Base-by-base conservation (phyloP, 2,888 invertebrate species). In the Lathronympha strigana region DNA sequence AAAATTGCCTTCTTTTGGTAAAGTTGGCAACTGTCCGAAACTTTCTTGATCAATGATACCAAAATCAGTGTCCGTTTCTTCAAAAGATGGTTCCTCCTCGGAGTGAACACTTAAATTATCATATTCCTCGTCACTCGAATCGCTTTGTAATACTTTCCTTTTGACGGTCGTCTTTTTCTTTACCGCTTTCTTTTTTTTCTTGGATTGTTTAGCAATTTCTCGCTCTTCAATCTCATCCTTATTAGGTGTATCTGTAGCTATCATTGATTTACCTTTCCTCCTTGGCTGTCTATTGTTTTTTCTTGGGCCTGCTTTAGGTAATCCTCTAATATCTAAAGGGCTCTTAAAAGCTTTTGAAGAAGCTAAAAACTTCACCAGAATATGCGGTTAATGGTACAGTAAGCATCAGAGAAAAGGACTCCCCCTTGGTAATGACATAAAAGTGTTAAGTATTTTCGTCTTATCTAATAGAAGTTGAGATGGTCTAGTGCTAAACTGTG, bases 191-290 rank as follows among this genome's bases (percentile, higher is more conserved):
- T 68, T 71, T 43, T 54, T 69, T 71, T 64, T 66, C 69, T 6
- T 9, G 5, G 33, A 33, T 11, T 33, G 33, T 33, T 9, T 33
- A 33, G 33, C n/a, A n/a, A n/a, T n/a, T n/a, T n/a, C n/a, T n/a
- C n/a, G n/a, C n/a, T n/a, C 33, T 33, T 33, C 33, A 6, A 4
- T 33, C 9, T 33, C 33, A 33, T 69, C 25, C 72, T 76, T 77
- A 67, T 76, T 74, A 33, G 76, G 74, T 38, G 73, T 77, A 67
- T 74, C 75, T 49, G 76, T 78, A 45, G 71, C 72, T 55, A 77
- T 76, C 70, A 75, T 75, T 62, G 69, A 69, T 64, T 73, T 71
- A 43, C 76, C 72, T 61, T 73, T 71, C 2, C 71, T 68, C 63
- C 76, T 69, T 66, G 66, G 63, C 38, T 68, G 66, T 66, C 69